Evolutionary conservation across 2,113 vertebrate species (phyloP).

Genomic region (Tricholaema leucomelas): DNA sequence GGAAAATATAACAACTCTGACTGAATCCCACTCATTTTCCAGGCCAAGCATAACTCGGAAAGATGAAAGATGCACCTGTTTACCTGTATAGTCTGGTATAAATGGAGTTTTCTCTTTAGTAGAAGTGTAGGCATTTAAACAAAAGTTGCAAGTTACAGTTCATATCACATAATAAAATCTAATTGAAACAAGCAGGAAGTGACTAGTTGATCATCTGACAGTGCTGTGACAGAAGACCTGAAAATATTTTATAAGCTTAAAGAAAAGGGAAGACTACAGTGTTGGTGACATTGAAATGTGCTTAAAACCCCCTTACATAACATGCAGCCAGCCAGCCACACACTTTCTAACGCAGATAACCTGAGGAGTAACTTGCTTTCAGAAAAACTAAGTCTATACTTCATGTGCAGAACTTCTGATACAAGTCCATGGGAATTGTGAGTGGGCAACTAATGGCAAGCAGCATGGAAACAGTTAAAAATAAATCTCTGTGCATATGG

Average conservation of each 20-base stretch:
- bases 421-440: background rate
- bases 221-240: background rate
- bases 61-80: slow-evolving; percentile 48
- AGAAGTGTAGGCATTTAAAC: slow-evolving; percentile 16
- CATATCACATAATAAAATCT: background rate
- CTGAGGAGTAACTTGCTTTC: slow-evolving; percentile 41
- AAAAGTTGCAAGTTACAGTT: slow-evolving; percentile 30
- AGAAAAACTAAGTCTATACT: slow-evolving; percentile 3
- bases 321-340: slow-evolving; percentile 17
- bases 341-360: slow-evolving; percentile 9
- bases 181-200: background rate
- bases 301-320: slow-evolving; percentile 7
- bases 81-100: slow-evolving; percentile 5
- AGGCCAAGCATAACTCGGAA: slow-evolving; percentile 28
- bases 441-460: slow-evolving; percentile 9
- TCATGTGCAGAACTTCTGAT: slow-evolving; percentile 17
- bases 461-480: background rate
- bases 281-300: slow-evolving; percentile 27
- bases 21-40: slow-evolving; percentile 58
- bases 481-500: background rate
- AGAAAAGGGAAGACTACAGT: slow-evolving; percentile 11
- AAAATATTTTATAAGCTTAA: background rate
- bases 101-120: slow-evolving; percentile 4
- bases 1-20: slow-evolving; percentile 60
- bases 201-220: background rate